Percentiles rank a stretch among this genome's conserved stretches.
Evolutionary conservation across 2,797 vertebrate species (phyloP).

Genomic region (Echeneis naucrates): DNA sequence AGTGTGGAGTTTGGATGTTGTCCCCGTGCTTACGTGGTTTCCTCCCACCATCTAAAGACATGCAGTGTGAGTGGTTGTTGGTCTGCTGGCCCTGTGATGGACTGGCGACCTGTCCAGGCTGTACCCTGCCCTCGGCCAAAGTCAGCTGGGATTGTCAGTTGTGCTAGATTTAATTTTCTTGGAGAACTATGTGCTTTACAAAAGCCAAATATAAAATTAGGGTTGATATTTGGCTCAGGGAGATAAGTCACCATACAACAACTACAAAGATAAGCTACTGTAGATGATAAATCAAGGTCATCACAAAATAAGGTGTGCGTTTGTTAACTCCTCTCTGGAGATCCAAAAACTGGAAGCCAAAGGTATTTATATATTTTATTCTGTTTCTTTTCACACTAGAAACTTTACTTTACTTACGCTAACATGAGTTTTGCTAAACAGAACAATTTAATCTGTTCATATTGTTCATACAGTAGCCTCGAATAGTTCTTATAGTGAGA

Average conservation of each 20-base stretch:
- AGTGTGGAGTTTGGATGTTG: no score
- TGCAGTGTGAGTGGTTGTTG: no score
- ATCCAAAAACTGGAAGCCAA: slow-evolving; percentile 24
- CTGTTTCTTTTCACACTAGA: slow-evolving; percentile 34
- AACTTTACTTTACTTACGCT: slow-evolving; percentile 11
- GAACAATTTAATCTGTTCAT: background rate
- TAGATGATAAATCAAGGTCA: background rate
- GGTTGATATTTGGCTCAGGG: background rate
- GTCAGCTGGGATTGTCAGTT: no score
- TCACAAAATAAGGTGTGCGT: background rate
- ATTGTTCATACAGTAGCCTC: no score
- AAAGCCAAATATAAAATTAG: background rate
- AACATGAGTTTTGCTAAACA: background rate
- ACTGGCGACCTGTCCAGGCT: no score
- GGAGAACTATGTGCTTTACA: no score
- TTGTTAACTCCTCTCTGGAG: background rate
- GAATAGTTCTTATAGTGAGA: background rate
- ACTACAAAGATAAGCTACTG: background rate
- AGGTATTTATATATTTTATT: slow-evolving; percentile 41
- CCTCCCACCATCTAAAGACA: no score
- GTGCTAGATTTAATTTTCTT: no score
- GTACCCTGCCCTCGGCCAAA: no score
- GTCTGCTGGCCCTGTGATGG: no score
- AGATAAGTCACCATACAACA: background rate
- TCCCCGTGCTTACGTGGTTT: no score